Percentiles rank a stretch among this genome's conserved stretches.
These are phyloP conservation scores for Pongo pygmaeus DNA, from an alignment of 2,113 vertebrate species.

Conservation along the genomic window DNA sequence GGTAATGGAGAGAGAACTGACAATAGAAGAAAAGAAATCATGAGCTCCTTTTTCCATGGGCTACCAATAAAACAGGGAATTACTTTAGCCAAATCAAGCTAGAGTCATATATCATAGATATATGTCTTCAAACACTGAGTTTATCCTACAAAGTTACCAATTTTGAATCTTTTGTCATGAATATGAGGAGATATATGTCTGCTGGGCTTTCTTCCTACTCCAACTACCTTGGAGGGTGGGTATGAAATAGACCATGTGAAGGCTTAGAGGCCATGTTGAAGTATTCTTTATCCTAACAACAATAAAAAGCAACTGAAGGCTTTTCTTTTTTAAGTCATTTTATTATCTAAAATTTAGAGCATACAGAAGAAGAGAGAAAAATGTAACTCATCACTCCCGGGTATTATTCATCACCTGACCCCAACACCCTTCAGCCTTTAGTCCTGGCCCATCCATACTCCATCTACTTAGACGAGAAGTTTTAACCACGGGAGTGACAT, in stretches of 20 bases:
- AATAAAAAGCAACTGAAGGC: not conserved
- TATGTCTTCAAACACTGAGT: not conserved
- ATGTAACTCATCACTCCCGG: not conserved
- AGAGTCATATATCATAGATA: not conserved
- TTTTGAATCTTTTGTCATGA: not conserved
- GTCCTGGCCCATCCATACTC: not conserved
- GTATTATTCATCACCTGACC: not conserved
- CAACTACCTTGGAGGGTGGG: not conserved
- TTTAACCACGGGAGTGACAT: not conserved
- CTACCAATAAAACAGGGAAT: not conserved
- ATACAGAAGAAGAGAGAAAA: not conserved
- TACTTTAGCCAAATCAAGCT: not conserved
- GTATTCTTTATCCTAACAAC: not conserved
- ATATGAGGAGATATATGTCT: not conserved
- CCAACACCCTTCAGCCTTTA: rapidly evolving
- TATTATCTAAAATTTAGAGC: not conserved
- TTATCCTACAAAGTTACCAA: not conserved
- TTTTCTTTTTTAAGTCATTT: not conserved
- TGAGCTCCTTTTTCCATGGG: not conserved
- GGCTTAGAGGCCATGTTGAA: not conserved
- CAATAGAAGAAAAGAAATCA: not conserved
- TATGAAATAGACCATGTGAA: not conserved
- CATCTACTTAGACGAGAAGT: not conserved
- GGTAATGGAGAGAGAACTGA: not conserved
- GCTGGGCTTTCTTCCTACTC: not conserved